Evolutionary conservation across 1,140 invertebrate species (phyloP), one percentile per base, ranked within the genome.

Genomic region (Aphidius ervi): DNA sequence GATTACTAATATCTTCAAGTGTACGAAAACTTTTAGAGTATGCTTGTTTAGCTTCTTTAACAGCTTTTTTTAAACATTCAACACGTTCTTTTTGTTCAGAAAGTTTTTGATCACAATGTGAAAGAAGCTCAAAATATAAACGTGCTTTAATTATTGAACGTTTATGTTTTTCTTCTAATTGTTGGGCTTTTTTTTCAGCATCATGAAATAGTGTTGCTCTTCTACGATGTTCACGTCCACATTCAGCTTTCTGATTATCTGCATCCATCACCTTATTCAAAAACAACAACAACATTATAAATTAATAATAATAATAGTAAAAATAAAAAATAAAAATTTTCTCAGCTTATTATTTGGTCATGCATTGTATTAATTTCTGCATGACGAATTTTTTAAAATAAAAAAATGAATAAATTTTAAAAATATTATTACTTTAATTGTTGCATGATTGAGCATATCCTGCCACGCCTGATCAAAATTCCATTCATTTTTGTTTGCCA

Each of bases 401-500:
- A 16, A 16, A 16, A 16, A 16, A 16, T 16, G 16, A 16, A 16
- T 16, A 16, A 16, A 16, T 16, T 16, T 16, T 16, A 39, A 9
- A 20, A 1, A 43, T 42, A 46, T 46, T 3, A 57, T 72, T 81
- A 92, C 90, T 82, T 90, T 88, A 65, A 90, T 87, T 50, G 92
- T 94, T 16, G 94, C 93, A 83, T 95, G 92, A 81, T 95, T 97
- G 52, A 97, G 82, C 86, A 94, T 93, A 77, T 97, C 94, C 75
- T 96, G 94, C 91, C 93, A 96, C 62, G 92, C 91, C 68, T 88
- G 87, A 78, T 95, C 92, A 79, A 91, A 85, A 61, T 73, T 79
- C 75, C 69, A 74, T 62, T 76, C 71, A 45, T 79, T 74, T 75
- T 86, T 75, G 80, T 86, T 77, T 70, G 76, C 65, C 77, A 82